These are phyloP conservation scores for Ptychadena robeensis DNA, from an alignment of 2,797 vertebrate genomes.

Conservation along the genomic window DNA sequence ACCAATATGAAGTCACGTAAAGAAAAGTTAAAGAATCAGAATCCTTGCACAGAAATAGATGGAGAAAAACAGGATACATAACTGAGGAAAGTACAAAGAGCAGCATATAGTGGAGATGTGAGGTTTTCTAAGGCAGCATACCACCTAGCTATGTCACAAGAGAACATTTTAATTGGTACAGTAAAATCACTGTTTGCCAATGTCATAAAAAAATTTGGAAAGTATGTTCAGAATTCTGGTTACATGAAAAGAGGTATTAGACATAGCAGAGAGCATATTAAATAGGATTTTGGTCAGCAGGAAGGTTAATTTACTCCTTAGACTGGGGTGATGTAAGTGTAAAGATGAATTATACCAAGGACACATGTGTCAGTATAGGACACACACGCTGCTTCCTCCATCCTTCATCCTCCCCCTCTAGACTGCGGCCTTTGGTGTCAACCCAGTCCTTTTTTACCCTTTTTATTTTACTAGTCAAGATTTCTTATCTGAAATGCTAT, in stretches of 20 bases:
- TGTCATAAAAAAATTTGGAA: neutral
- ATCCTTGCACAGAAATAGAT: no score
- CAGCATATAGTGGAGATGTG: no score
- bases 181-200: neutral
- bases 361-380: constrained; percentile 14
- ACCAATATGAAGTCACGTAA: no score
- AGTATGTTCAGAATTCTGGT: neutral
- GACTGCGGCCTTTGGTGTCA: neutral
- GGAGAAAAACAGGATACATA: no score
- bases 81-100: no score
- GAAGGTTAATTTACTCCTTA: neutral
- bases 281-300: neutral
- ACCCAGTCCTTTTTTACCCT: neutral
- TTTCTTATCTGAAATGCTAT: neutral
- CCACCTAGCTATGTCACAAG: neutral
- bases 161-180: neutral
- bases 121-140: no score
- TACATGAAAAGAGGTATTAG: neutral
- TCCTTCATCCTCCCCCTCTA: neutral
- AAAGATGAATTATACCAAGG: constrained; percentile 10
- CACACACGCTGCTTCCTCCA: neutral
- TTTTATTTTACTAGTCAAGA: neutral
- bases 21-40: no score
- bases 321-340: neutral
- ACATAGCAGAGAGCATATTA: neutral